phyloP scores from a whole-genome alignment of 2,888 invertebrate species.

The Urechis unicinctus region DNA sequence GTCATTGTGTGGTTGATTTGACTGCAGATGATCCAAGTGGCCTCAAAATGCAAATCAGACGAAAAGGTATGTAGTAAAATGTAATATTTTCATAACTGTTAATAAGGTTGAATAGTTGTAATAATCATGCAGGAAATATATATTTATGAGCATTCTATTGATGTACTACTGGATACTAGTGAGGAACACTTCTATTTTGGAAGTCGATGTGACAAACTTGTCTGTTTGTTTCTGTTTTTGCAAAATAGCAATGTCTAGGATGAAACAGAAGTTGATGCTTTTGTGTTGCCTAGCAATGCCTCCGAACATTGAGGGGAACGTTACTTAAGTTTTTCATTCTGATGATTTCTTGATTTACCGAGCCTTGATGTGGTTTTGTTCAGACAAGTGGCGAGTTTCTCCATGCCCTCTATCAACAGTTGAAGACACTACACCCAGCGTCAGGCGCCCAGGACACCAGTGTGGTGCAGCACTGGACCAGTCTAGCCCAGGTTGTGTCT shows the following conservation, averaged over 20 bases:
- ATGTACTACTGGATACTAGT: too few relatives aligned
- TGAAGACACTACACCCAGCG: conserved; percentile 17
- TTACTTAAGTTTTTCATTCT: neutral
- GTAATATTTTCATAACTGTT: too few relatives aligned
- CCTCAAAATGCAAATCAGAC: conserved; percentile 10
- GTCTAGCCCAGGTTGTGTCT: conserved; percentile 35
- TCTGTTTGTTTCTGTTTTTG: too few relatives aligned
- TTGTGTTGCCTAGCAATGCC: too few relatives aligned
- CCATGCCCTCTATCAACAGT: conserved; percentile 37
- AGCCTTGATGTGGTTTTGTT: conserved; percentile 1
- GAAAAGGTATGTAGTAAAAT: conserved; percentile 11
- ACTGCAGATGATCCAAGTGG: conserved; percentile 7
- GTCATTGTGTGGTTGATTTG: neutral
- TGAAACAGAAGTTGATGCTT: too few relatives aligned
- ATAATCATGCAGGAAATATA: too few relatives aligned
- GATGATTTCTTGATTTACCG: neutral
- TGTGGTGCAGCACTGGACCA: conserved; percentile 25
- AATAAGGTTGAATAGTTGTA: too few relatives aligned
- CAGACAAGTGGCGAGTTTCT: conserved; percentile 37
- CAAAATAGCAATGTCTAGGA: too few relatives aligned
- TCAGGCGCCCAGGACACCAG: conserved; percentile 15
- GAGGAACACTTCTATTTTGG: too few relatives aligned
- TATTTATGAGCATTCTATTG: too few relatives aligned
- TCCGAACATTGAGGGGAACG: too few relatives aligned
- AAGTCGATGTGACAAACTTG: too few relatives aligned